Base-by-base conservation (phyloP, 2,113 vertebrate genomes). In the Seriola rivoliana region DNA sequence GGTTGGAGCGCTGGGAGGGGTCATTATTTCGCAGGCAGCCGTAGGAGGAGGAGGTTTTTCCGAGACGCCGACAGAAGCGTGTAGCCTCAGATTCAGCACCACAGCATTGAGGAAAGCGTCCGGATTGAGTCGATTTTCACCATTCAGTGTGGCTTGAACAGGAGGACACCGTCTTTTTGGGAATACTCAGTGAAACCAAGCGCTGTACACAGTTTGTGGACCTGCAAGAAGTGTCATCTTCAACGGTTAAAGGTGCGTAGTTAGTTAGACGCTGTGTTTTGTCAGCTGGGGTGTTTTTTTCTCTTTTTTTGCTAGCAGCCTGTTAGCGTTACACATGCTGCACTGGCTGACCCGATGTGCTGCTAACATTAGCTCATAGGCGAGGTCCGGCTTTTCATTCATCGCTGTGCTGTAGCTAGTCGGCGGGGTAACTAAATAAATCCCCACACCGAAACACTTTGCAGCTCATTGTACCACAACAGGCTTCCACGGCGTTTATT, bases 1-100 rank as follows among this genome's bases (percentile, higher is more conserved):
- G 70, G 86, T 60, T n/a, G 76, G 84, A 75, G 77, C 78, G 63
- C 91, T 88, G 92, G 92, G 91, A 93, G 91, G 89, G 92, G 81
- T 94, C 95, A 94, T 77, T 95, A 95, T 95, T 95, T 95, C 58
- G 94, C 94, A 93, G 92, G 89, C 72, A 81, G 50, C 55, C 54
- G 63, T 42, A 80, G 85, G 89, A 92, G 89, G 89, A 88, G 87
- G 90, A 88, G 90, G 90, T 81, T 81, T 87, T 91, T 94, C 92
- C 88, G 82, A 92, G 89, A 93, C 85, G 91, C 89, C 86, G 86
- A 92, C 90, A 93, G 90, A 90, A 88, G 88, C 92, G 94, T 93
- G 94, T 85, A 88, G 72, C 81, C 75, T 89, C 90, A 81, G 83
- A 82, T 95, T 93, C 95, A 94, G 94, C 94, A 94, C 94, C 93